These are phyloP conservation scores for Scaptomyza cyrtandrae DNA, from an alignment of 2,888 invertebrate species.

Conservation along the genomic window DNA sequence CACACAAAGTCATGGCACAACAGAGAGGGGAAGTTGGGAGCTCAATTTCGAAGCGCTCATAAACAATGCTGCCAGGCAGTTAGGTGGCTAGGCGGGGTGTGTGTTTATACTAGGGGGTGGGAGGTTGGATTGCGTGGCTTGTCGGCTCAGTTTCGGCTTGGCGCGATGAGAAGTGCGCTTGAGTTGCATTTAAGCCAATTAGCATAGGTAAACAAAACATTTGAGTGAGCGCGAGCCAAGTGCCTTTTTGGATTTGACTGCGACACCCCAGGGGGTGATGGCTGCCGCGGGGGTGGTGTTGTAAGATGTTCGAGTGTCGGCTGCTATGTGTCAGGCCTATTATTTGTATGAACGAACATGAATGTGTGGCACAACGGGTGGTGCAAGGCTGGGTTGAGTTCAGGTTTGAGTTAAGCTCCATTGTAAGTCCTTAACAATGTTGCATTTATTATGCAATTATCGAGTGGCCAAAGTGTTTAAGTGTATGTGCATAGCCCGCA, in stretches of 20 bases:
- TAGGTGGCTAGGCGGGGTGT: neutral
- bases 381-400: neutral
- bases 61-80: constrained; percentile 62
- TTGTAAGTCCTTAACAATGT: constrained; percentile 67
- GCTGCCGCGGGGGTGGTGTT: neutral
- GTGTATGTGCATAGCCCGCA: constrained; percentile 34
- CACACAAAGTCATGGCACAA: constrained; percentile 31
- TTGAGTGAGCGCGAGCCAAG: constrained; percentile 75
- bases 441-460: constrained; percentile 81
- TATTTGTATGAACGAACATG: constrained; percentile 68
- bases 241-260: constrained; percentile 61
- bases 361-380: constrained; percentile 2
- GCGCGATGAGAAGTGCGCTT: constrained; percentile 74
- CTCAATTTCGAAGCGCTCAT: constrained; percentile 72
- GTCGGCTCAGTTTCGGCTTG: constrained; percentile 63
- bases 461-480: constrained; percentile 66
- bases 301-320: constrained; percentile 42
- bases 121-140: neutral
- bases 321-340: constrained; percentile 62
- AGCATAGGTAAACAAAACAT: constrained; percentile 82
- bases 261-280: constrained; percentile 37
- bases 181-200: constrained; percentile 83
- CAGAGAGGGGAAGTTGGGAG: constrained; percentile 20
- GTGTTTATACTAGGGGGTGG: neutral
- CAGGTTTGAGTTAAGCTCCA: neutral